Evolutionary conservation across 2,797 vertebrate genomes (phyloP).

Genomic region (Sphaeramia orbicularis): DNA sequence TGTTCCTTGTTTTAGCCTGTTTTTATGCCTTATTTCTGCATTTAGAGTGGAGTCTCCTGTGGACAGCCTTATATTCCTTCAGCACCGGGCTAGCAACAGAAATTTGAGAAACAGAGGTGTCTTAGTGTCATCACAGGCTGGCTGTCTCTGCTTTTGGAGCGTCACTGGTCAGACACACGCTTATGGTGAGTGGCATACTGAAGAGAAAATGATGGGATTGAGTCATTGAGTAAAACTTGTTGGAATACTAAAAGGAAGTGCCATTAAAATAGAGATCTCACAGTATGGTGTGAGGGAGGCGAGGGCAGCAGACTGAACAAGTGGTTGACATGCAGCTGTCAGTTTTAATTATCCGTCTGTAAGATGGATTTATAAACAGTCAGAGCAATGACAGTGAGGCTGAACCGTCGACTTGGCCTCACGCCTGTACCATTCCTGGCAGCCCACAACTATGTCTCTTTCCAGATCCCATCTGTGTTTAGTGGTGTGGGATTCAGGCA

Average conservation of each 20-base stretch:
- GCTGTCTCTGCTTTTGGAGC: slow-evolving; percentile 65
- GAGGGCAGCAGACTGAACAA: slow-evolving; percentile 1
- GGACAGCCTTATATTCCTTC: slow-evolving; percentile 73
- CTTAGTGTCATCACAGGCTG: slow-evolving; percentile 67
- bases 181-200: slow-evolving; percentile 45
- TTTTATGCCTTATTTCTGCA: not conserved
- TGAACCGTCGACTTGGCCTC: slow-evolving; percentile 65
- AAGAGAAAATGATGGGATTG: not conserved
- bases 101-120: slow-evolving; percentile 51
- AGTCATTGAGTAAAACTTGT: not conserved
- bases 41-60: slow-evolving; percentile 46
- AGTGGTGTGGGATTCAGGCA: slow-evolving; percentile 68
- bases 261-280: not conserved
- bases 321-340: slow-evolving; percentile 47
- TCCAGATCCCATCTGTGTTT: slow-evolving; percentile 78
- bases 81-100: slow-evolving; percentile 50
- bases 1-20: not conserved
- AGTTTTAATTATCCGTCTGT: slow-evolving; percentile 28
- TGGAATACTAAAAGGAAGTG: not conserved
- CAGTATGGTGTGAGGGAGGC: not conserved
- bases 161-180: slow-evolving; percentile 51
- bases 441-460: slow-evolving; percentile 76
- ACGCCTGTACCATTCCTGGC: slow-evolving; percentile 61
- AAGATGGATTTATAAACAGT: slow-evolving; percentile 57
- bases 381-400: slow-evolving; percentile 46